Evolutionary conservation across 92 coral and sea anemone genomes (phyloP).

Genomic region (Ricordea florida): DNA sequence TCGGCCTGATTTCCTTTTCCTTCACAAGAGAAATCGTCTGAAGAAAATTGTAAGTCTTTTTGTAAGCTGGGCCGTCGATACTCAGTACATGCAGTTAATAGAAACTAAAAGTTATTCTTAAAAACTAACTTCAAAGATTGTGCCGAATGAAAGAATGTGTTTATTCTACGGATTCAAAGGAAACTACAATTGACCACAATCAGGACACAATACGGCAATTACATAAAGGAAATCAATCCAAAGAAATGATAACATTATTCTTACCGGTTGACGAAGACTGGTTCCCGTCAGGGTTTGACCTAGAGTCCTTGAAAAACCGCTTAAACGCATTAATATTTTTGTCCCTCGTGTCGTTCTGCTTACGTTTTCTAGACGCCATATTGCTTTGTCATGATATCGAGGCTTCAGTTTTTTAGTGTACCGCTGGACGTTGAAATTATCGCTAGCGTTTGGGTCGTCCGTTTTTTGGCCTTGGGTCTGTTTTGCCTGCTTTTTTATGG

Average conservation of each 20-base stretch:
- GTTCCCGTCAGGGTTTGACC: not conserved
- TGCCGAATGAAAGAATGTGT: not conserved
- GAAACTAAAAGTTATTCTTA: too few species aligned
- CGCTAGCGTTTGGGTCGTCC: too few species aligned
- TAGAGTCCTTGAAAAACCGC: conserved; percentile 3
- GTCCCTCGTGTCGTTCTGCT: conserved; percentile 6
- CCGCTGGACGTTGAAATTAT: not conserved
- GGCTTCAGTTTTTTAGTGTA: conserved; percentile 1
- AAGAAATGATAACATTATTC: conserved; percentile 8
- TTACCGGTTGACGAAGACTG: not conserved
- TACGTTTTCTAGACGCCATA: conserved; percentile 11
- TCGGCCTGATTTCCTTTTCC: not conserved
- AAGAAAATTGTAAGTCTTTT: not conserved
- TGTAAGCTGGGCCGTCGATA: not conserved
- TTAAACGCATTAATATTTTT: not conserved
- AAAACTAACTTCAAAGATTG: not conserved
- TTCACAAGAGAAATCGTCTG: not conserved
- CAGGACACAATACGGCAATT: not conserved
- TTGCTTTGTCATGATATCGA: not conserved
- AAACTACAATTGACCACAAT: not conserved
- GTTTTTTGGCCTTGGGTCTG: too few species aligned
- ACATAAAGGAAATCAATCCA: not conserved
- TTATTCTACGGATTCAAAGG: conserved; percentile 1
- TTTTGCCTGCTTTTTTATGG: too few species aligned
- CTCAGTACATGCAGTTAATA: not conserved